Conservation (phyloP, 1,140 invertebrate genomes). For the Coptotermes formosanus region DNA sequence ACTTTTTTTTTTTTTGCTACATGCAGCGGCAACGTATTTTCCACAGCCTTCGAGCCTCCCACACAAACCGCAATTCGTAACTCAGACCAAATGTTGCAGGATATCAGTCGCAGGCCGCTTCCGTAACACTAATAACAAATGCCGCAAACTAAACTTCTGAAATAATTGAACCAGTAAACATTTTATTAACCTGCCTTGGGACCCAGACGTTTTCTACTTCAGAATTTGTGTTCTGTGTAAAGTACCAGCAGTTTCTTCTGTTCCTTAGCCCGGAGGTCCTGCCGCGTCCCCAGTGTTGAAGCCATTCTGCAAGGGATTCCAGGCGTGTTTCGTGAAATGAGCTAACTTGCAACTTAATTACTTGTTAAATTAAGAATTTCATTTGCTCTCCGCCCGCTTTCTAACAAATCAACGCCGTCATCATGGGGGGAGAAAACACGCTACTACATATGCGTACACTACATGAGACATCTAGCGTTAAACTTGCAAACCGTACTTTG, state of each 20-base stretch:
- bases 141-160: neutral
- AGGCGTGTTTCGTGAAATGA: conserved; percentile 31
- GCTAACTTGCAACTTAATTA: conserved; percentile 37
- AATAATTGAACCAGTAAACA: neutral
- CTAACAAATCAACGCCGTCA: conserved; percentile 11
- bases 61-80: neutral
- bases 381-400: conserved; percentile 27
- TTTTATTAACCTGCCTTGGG: neutral
- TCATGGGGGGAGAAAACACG: neutral
- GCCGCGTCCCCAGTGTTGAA: neutral
- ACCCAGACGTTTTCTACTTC: neutral
- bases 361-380: conserved; percentile 39
- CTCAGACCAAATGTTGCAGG: neutral
- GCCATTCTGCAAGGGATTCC: conserved; percentile 24
- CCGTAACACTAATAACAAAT: neutral
- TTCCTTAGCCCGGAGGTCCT: neutral
- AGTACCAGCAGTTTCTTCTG: neutral
- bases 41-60: neutral
- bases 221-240: neutral
- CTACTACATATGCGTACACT: neutral
- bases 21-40: neutral
- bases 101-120: neutral
- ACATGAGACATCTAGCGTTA: neutral
- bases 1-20: neutral
- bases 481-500: neutral